These are phyloP conservation scores for Uria lomvia DNA, from an alignment of 2,113 vertebrate genomes.

Conservation along the genomic window DNA sequence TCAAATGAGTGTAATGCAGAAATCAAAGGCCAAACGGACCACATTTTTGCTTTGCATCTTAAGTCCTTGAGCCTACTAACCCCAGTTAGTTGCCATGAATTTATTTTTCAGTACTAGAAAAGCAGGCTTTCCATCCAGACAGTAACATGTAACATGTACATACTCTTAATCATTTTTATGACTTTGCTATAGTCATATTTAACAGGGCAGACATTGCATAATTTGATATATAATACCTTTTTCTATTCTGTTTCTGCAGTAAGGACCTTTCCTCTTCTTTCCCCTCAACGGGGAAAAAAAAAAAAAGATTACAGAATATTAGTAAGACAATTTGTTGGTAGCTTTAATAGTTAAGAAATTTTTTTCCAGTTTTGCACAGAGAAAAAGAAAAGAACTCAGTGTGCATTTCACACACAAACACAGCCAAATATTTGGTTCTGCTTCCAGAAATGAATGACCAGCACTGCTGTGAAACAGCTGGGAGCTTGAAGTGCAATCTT, in stretches of 20 bases:
- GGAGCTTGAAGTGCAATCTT: neutral
- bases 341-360: neutral
- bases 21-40: neutral
- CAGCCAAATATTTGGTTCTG: neutral
- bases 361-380: neutral
- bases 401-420: neutral
- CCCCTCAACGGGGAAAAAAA: neutral
- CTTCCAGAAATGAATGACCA: neutral
- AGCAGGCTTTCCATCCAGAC: neutral
- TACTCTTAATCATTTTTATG: neutral
- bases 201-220: neutral
- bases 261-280: neutral
- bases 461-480: neutral
- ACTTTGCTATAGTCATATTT: neutral
- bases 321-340: neutral
- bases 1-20: neutral
- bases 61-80: neutral
- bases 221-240: rapidly evolving
- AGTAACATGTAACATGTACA: neutral
- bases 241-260: neutral
- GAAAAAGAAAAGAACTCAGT: neutral
- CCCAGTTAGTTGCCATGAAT: neutral
- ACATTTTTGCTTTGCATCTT: neutral
- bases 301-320: neutral
- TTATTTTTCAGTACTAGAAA: neutral